phyloP scores from a whole-genome alignment of 2,888 invertebrate species.

The Agonopterix arenella region DNA sequence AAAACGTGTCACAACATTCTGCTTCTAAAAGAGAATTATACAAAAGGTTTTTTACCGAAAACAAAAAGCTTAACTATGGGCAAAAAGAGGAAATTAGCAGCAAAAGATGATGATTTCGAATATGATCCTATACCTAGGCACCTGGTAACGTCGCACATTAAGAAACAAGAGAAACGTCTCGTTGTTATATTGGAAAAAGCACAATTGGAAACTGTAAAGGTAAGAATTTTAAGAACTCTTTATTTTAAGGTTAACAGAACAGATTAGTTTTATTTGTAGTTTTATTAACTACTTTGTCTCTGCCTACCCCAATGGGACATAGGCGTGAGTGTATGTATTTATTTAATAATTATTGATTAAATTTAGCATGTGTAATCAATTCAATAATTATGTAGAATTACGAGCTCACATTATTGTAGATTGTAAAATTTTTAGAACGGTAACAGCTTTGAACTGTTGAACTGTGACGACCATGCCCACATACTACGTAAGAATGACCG shows the following conservation, averaged over 20 bases:
- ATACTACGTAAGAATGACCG: constrained; percentile 91
- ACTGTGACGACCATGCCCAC: constrained; percentile 94
- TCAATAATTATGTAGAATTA: too few species aligned
- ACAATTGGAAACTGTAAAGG: constrained; percentile 97
- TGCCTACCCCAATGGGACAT: too few species aligned
- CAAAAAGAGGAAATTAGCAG: constrained; percentile 61
- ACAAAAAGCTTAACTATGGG: constrained; percentile 37
- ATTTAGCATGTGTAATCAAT: too few species aligned
- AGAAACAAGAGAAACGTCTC: constrained; percentile 91
- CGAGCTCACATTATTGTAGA: not conserved
- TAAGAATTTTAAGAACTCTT: constrained; percentile 39
- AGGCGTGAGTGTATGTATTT: too few species aligned
- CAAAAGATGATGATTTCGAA: constrained; percentile 82
- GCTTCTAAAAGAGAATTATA: too few species aligned
- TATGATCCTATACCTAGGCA: constrained; percentile 88
- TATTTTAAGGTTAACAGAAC: not conserved
- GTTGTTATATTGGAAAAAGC: constrained; percentile 96
- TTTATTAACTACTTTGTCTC: too few species aligned
- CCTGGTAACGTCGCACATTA: constrained; percentile 85
- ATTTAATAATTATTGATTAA: too few species aligned
- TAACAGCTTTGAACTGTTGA: constrained; percentile 91
- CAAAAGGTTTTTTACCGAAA: not conserved
- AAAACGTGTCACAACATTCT: too few species aligned
- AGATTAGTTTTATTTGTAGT: not conserved
- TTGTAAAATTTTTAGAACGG: constrained; percentile 80